Evolutionary conservation across 2,888 invertebrate species (phyloP), one percentile per base, ranked within the genome.

Genomic region (Hylaea fasciaria): DNA sequence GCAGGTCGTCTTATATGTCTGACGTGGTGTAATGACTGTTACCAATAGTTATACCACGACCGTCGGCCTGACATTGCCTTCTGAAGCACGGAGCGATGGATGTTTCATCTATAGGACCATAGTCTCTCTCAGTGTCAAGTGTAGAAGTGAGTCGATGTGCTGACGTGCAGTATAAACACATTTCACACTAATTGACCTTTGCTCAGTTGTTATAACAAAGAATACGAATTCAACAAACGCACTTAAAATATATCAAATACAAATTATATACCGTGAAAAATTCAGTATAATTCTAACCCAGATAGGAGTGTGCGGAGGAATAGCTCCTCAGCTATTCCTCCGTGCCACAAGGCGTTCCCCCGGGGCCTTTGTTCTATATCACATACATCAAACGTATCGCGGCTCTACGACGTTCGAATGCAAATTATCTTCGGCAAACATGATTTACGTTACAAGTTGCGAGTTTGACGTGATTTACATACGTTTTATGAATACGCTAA

Each of bases 401-500:
- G 32, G 22, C 32, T n/a, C 28, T 43, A 63, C 49, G 57, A 52
- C 46, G 44, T 35, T 39, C 40, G 59, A 62, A 66, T 67, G 63
- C 63, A 64, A 70, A 68, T 62, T 50, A 54, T 62, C 40, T 43
- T 54, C 54, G 28, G 44, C 70, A 66, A 72, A 74, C 66, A 72
- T 69, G 71, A 69, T 62, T 71, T 67, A 65, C 55, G 59, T 54
- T 49, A 53, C 62, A 48, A 69, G 68, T 58, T 40, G 62, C 60
- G 57, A 62, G 55, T 56, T 56, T 43, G 45, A 53, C 56, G 52
- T 62, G 64, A 70, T 74, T 72, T 74, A 70, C 77, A 74, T 74
- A 72, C 52, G 67, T 68, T 70, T 60, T 66, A 62, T 66, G 68
- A 70, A 66, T 62, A 68, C 43, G 48, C 49, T 64, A 58, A 58